Base-by-base conservation (phyloP, 92 coral and sea anemone genomes). In the Pocillopora grandis region DNA sequence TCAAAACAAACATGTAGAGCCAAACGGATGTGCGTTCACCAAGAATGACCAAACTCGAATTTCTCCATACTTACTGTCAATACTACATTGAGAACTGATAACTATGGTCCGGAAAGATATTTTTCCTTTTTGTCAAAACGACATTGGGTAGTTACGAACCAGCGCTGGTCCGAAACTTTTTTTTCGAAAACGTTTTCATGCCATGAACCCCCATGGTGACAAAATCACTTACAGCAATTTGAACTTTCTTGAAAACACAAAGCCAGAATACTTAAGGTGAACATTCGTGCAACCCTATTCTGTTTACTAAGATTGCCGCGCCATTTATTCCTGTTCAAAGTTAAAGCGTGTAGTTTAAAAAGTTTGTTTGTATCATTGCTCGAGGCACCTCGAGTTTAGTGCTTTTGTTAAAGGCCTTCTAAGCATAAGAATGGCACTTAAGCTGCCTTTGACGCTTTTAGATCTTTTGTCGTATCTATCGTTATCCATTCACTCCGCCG, bases 401-500 rank as follows among this genome's bases (percentile, higher is more conserved):
- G 62, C 80, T 83, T 61, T 83, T 83, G 86, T 83, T 65, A 21
- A 74, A 62, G 19, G 72, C 65, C 62, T 83, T 52, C 66, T 20
- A 20, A 62, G 72, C 61, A 74, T 74, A 83, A 73, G 73, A 74
- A 83, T 73, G 27, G 74, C 86, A 83, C 86, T 83, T 83, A 65
- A 75, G 78, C 21, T 12, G 20, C 23, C 86, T 83, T 81, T 18
- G 85, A 83, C 73, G 77, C 48, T 52, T 74, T 63, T 75, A 73
- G 86, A 55, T 64, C 80, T 83, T 83, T 83, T 73, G 86, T 73
- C 52, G 37, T 49, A 48, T 80, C 79, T 74, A 74, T 83, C 80
- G 86, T 73, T 64, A 62, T 55, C 73, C 62, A 83, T 73, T 74
- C 72, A 83, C 66, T 71, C 52, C 86, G 80, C 48, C 86, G 86